phyloP scores from a whole-genome alignment of 2,797 vertebrate genomes.

The Lemur catta region DNA sequence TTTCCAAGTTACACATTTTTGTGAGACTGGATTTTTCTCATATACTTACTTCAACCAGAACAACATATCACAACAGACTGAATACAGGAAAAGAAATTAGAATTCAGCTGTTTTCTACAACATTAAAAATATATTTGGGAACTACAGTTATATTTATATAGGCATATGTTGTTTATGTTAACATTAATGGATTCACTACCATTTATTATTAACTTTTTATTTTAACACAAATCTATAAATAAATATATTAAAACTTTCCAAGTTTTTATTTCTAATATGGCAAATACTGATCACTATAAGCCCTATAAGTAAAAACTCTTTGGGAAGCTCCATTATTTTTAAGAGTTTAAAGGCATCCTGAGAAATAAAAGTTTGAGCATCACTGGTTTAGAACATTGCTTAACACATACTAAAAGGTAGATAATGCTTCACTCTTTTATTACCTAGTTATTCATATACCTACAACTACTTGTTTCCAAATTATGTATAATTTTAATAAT shows the following conservation, averaged over 20 bases:
- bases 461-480: background rate
- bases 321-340: background rate
- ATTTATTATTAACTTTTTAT: background rate
- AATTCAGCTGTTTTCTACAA: background rate
- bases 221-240: background rate
- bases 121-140: background rate
- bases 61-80: background rate
- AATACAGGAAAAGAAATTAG: background rate
- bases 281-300: background rate
- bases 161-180: background rate
- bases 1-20: background rate
- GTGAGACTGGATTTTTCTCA: background rate
- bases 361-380: background rate
- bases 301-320: background rate
- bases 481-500: background rate
- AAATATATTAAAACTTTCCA: background rate
- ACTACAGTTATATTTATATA: background rate
- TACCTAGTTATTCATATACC: background rate
- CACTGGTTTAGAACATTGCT: background rate
- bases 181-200: background rate
- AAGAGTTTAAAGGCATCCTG: background rate
- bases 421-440: background rate
- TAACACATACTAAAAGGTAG: background rate
- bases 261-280: background rate
- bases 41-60: background rate